Evolutionary conservation across 2,113 vertebrate species (phyloP), one percentile per base, ranked within the genome.

Genomic region (Nanorana parkeri): DNA sequence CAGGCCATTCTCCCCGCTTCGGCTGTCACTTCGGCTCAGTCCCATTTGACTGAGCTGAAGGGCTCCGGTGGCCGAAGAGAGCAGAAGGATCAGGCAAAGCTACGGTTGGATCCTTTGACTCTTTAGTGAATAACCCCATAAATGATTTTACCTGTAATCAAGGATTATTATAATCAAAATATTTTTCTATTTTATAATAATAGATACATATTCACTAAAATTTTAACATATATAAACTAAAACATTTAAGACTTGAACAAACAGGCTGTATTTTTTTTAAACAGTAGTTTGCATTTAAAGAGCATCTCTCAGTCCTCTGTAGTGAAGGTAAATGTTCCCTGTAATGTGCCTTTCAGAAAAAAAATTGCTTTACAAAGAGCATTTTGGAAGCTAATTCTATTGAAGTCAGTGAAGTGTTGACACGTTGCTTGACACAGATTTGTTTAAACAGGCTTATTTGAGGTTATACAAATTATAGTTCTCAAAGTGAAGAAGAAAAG

Each of bases 391-490:
- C 87, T 87, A 93, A 94, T 92, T 93, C 90, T 91, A 88, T 93
- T 90, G 88, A 92, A 93, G 90, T 87, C 93, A 92, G 90, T 91
- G 89, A 91, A 93, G 91, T 92, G 92, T 92, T 94, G 92, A 92
- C 88, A 92, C 87, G 91, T 90, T 90, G 89, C 89, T 87, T 88
- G 88, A 90, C 91, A 88, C 84, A 81, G 88, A 91, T 93, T 93
- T 91, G 89, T 91, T 91, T 91, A 93, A 92, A 87, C 69, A 93
- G 87, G 88, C 87, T 90, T 92, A 89, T 92, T 93, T 91, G 87
- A 88, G 86, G 88, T 89, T 92, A 88, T 92, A 89, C n/a, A 90
- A 92, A 92, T 86, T 85, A 81, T 73, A 84, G 84, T 86, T 88
- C 89, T 93, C 84, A 86, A 90, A 87, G 89, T 89, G 85, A 86